phyloP scores from a whole-genome alignment of 1,140 invertebrate species.

The Sitobion miscanthi region DNA sequence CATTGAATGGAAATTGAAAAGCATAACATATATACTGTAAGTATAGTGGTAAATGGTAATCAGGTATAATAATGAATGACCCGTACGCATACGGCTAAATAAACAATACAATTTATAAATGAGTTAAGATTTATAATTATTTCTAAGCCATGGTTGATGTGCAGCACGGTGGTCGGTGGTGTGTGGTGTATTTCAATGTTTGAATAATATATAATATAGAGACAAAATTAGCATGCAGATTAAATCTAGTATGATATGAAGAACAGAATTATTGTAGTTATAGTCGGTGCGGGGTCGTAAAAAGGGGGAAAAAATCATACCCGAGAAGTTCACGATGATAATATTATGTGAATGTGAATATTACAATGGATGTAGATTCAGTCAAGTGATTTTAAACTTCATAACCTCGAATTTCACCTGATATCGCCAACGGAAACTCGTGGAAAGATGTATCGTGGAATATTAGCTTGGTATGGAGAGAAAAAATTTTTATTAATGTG shows the following conservation, averaged over 20 bases:
- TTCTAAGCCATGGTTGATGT: neutral
- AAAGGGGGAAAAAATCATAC: neutral
- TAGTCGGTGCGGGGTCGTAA: neutral
- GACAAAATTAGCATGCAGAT: slow-evolving; percentile 9
- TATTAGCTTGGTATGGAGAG: neutral
- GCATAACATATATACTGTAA: neutral
- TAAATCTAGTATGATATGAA: neutral
- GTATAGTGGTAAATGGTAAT: neutral
- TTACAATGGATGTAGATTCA: neutral
- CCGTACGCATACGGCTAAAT: neutral
- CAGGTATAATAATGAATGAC: neutral
- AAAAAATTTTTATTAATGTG: neutral
- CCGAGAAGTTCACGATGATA: neutral
- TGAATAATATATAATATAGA: neutral
- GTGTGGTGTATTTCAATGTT: neutral
- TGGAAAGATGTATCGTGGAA: neutral
- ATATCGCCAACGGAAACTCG: neutral
- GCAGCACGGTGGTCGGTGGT: neutral
- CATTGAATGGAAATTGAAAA: neutral
- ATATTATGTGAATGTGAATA: neutral
- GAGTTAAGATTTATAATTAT: neutral
- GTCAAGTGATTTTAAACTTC: neutral
- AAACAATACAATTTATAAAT: neutral
- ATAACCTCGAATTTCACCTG: neutral
- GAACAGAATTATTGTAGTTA: neutral